A percentile compares a stretch with the other conserved stretches of the same genome.
phyloP scores from a whole-genome alignment of 1,140 invertebrate species.

The Caenorhabditis briggsae region DNA sequence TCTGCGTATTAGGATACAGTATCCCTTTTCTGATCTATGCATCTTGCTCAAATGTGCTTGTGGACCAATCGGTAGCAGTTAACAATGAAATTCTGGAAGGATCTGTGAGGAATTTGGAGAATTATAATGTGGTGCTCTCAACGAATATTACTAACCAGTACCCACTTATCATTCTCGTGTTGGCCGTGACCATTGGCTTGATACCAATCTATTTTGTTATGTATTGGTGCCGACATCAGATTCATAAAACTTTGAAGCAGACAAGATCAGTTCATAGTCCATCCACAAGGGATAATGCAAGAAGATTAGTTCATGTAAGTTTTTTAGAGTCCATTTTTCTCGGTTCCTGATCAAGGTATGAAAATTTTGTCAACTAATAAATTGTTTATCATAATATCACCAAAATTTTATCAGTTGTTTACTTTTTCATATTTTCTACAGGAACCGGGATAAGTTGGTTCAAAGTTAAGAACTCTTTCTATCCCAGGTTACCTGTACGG shows the following conservation, averaged over 20 bases:
- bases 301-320: slow-evolving; percentile 42
- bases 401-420: too few relatives aligned
- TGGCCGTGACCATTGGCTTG: slow-evolving; percentile 5
- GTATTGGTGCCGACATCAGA: slow-evolving; percentile 44
- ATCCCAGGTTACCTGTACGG: too few relatives aligned
- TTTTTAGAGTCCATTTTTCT: not conserved
- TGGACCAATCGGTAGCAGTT: not conserved
- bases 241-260: slow-evolving; percentile 40
- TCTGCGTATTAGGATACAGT: slow-evolving; percentile 17
- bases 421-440: too few relatives aligned
- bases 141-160: slow-evolving; percentile 20
- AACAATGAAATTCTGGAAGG: slow-evolving; percentile 33
- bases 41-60: not conserved
- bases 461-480: too few relatives aligned
- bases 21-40: slow-evolving; percentile 27
- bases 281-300: slow-evolving; percentile 36
- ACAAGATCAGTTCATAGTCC: slow-evolving; percentile 42
- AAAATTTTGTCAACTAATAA: too few relatives aligned
- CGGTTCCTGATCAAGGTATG: too few relatives aligned
- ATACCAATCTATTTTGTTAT: slow-evolving; percentile 25
- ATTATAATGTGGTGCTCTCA: slow-evolving; percentile 23
- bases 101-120: slow-evolving; percentile 26
- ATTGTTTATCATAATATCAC: too few relatives aligned
- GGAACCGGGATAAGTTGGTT: too few relatives aligned
- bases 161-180: not conserved